Conservation (phyloP, 35 echinoderm and acorn worm genomes). For the Nesometra sesokonis region DNA sequence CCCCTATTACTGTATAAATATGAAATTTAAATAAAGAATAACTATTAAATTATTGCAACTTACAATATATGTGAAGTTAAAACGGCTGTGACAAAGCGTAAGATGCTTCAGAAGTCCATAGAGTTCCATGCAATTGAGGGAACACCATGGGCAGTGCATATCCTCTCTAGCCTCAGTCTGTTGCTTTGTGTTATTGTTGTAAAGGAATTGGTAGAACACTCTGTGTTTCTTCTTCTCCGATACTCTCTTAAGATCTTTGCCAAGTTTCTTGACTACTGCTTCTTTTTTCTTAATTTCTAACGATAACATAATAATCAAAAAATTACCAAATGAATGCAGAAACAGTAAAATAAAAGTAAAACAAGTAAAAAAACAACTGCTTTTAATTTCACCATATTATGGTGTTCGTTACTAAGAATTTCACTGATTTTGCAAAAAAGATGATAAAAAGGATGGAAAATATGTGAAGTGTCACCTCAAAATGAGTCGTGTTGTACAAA, state of each 20-base stretch:
- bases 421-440: too few species aligned
- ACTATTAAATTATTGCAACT: too few species aligned
- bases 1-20: too few species aligned
- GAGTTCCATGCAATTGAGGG: constrained; percentile 77
- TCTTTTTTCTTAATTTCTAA: not conserved
- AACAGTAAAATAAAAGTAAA: too few species aligned
- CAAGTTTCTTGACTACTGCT: constrained; percentile 19
- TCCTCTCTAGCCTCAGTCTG: constrained; percentile 87
- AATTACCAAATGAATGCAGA: not conserved
- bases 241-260: constrained; percentile 21
- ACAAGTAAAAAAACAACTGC: too few species aligned
- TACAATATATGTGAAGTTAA: constrained; percentile 97
- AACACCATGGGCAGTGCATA: constrained; percentile 86
- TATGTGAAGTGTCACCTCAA: too few species aligned
- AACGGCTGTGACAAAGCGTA: constrained; percentile 75
- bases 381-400: too few species aligned
- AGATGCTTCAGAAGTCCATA: constrained; percentile 90
- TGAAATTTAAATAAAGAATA: too few species aligned
- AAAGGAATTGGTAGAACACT: constrained; percentile 94
- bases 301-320: not conserved
- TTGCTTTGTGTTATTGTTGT: constrained; percentile 86
- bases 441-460: too few species aligned
- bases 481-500: too few species aligned
- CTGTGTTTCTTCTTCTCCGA: constrained; percentile 16
- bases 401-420: too few species aligned